phyloP scores from a whole-genome alignment of 2,113 vertebrate genomes.

The Crotalus horridus region DNA sequence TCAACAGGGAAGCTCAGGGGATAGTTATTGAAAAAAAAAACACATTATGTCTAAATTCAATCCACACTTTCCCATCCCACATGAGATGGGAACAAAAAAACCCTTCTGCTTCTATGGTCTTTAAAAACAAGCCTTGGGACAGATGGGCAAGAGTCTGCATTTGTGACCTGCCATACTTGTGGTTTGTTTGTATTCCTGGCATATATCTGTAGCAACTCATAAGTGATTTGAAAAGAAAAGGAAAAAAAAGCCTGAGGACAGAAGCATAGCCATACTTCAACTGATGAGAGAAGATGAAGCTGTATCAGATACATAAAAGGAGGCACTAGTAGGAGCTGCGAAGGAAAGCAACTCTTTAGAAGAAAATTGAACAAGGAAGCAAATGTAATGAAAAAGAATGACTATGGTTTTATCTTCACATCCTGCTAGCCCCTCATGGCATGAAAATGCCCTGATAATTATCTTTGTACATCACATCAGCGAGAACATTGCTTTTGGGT shows the following conservation, averaged over 20 bases:
- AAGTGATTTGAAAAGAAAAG: fast-evolving
- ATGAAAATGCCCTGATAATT: background rate
- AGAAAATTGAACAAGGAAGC: background rate
- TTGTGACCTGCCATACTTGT: background rate
- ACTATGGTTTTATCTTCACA: background rate
- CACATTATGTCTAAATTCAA: background rate
- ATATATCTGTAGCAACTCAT: background rate
- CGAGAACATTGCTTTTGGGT: background rate
- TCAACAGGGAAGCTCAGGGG: background rate
- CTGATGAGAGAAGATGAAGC: background rate
- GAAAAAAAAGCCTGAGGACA: background rate
- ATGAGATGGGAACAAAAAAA: background rate
- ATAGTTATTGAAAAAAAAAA: background rate
- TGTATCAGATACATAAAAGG: background rate
- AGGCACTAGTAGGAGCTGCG: background rate
- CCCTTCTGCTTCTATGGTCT: background rate
- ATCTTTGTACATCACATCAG: background rate
- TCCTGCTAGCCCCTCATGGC: background rate
- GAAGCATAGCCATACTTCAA: background rate
- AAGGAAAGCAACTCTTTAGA: background rate
- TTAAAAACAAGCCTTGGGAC: background rate
- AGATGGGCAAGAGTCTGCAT: background rate
- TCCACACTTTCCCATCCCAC: background rate
- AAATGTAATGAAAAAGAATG: background rate
- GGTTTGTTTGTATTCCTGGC: background rate